These are phyloP conservation scores for Halcyon chelicuti DNA, from an alignment of 2,797 vertebrate genomes.

Conservation along the genomic window DNA sequence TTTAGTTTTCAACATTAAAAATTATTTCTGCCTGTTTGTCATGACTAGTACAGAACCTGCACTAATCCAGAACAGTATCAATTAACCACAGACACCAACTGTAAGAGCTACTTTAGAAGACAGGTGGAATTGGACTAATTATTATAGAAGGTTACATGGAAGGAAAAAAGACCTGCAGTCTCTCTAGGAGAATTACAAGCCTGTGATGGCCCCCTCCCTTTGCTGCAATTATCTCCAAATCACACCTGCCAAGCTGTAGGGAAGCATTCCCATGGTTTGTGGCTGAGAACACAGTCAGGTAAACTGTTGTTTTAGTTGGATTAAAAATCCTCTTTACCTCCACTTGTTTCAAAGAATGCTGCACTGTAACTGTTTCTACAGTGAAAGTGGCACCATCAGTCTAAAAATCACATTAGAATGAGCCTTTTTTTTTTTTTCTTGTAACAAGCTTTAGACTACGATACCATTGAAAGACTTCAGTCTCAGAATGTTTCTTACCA, in stretches of 20 bases:
- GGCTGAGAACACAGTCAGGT: not conserved
- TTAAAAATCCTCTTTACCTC: not conserved
- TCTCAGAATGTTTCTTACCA: not conserved
- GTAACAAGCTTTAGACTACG: not conserved
- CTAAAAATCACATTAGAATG: not conserved
- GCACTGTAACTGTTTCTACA: not conserved
- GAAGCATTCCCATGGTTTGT: constrained; percentile 8
- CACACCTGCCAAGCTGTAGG: constrained; percentile 63
- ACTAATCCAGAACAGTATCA: constrained; percentile 19
- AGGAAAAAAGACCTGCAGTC: not conserved
- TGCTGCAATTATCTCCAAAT: constrained; percentile 54
- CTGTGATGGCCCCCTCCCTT: constrained; percentile 28
- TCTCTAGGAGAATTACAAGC: constrained; percentile 25
- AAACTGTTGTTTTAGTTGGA: constrained; percentile 27
- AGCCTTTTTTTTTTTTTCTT: not conserved
- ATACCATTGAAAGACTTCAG: not conserved
- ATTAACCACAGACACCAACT: constrained; percentile 41
- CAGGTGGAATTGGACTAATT: constrained; percentile 39
- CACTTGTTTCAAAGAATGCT: not conserved
- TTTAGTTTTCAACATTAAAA: not conserved
- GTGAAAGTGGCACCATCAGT: not conserved
- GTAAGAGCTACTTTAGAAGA: constrained; percentile 14
- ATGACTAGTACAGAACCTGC: not conserved
- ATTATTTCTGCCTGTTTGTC: not conserved
- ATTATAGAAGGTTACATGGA: not conserved